Percentiles rank a stretch among this genome's conserved stretches.
phyloP scores from a whole-genome alignment of 2,113 vertebrate species.

The Mustela nigripes region DNA sequence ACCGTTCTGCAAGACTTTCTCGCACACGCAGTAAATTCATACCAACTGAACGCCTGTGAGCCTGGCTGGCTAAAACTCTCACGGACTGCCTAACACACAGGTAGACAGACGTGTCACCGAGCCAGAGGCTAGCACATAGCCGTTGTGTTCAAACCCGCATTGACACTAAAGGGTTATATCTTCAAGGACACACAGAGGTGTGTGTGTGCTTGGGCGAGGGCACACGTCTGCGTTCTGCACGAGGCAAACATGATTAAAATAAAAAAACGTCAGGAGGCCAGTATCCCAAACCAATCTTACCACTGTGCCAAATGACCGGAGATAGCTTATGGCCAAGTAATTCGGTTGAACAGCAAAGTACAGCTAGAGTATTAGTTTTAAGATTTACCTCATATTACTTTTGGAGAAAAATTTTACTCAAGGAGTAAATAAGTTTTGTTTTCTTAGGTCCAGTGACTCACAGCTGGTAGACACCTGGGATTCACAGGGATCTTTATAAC shows the following conservation, averaged over 20 bases:
- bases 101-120: background rate
- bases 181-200: background rate
- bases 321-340: background rate
- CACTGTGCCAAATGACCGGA: background rate
- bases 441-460: background rate
- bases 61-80: background rate
- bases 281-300: background rate
- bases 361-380: background rate
- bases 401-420: background rate
- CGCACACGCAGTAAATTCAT: background rate
- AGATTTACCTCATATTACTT: background rate
- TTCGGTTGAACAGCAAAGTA: background rate
- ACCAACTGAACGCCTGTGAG: background rate
- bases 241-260: background rate
- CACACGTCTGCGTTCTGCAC: background rate
- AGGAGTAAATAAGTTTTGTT: background rate
- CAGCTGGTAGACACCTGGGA: constrained; percentile 35
- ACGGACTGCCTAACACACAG: accelerated
- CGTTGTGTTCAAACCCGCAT: accelerated
- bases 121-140: background rate
- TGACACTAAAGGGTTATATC: no score
- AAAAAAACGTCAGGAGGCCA: background rate
- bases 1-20: background rate
- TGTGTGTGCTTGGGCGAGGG: background rate
- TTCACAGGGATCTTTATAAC: background rate